These are phyloP conservation scores for roundworm (Caenorhabditis elegans) DNA, from an alignment of 1,140 invertebrate species.

Conservation along the genomic window WBcel235 BX284606.5:11345001-11345500, in stretches of 20 bases:
- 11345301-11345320: neutral
- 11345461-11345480: too few relatives aligned
- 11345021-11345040: neutral
- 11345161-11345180: neutral
- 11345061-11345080: neutral
- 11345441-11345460: too few relatives aligned
- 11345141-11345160: constrained; percentile 14
- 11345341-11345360: too few relatives aligned
- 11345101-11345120: neutral
- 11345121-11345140: neutral
- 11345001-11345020: neutral
- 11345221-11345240: neutral
- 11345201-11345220: neutral
- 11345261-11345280: neutral
- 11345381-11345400: too few relatives aligned
- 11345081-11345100: neutral
- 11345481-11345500: too few relatives aligned
- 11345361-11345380: too few relatives aligned
- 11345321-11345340: neutral
- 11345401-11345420: too few relatives aligned
- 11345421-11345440: too few relatives aligned
- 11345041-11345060: neutral
- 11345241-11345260: constrained; percentile 13
- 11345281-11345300: neutral
- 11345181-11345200: neutral